Evolutionary conservation across 1,140 invertebrate species (phyloP), one percentile per base, ranked within the genome.

Genomic region (Rhyzopertha dominica): DNA sequence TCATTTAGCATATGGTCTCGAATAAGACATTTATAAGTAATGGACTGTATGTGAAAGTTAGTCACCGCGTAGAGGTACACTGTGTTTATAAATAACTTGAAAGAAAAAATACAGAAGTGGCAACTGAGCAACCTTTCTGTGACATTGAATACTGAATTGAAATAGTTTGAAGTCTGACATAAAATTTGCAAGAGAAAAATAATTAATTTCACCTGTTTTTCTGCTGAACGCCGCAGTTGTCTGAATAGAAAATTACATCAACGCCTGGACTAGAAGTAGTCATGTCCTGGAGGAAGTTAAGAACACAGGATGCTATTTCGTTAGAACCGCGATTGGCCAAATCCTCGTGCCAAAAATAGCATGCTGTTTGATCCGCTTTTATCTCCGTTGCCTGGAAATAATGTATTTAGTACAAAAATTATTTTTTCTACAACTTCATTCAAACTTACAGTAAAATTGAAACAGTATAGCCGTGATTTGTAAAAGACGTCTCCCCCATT

Each of bases 341-440:
- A 1, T 51, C 54, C 51, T 74, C 67, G 54, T 70, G 53, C 68
- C 71, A 74, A 28, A 71, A 59, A 54, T 61, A 70, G 40, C 68
- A 71, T 14, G 32, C 40, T 10, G 55, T 57, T 44, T 54, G 47
- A 5, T 51, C 34, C 18, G 41, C 62, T 9, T 14, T 17, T 7
- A 47, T 47, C 17, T 51, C 43, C 14, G 31, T 32, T 43, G 43
- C 19, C 46, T 48, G 19, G 19, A 43, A 37, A 9, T 19, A 43
- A 38, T 30, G 39, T 26, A 46, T 40, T n/a, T 8, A 9, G 7
- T 9, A 39, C 18, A 40, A 28, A 12, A 13, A 18, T 40, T 14
- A 4, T 26, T 8, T 40, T 40, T 37, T 5, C 13, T 31, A 28
- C 17, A 17, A 37, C 4, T 17, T 17, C 4, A 37, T 40, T 12